Evolutionary conservation across 2,888 invertebrate genomes (phyloP), one percentile per base, ranked within the genome.

Genomic region (Bursaphelenchus okinawaensis): DNA sequence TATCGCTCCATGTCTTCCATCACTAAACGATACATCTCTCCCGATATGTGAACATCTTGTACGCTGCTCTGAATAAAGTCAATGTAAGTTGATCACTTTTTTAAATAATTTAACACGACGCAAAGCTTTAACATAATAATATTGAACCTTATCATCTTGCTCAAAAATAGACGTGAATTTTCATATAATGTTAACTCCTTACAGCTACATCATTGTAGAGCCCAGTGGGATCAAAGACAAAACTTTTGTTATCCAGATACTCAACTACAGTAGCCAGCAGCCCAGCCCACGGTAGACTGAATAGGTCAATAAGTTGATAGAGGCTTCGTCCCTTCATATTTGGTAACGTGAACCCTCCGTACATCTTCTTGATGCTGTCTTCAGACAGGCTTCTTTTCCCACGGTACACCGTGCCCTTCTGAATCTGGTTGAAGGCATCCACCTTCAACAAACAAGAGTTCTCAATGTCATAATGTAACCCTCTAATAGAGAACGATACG

Each of bases 391-490:
- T 56, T 27, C 66, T 59, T 7, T 62, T 28, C 12, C 75, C 75
- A 9, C 75, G 68, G 60, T 67, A 68, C 1, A 70, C 75, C 1
- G 72, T 75, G 0, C 93, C 95, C 83, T 92, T 88, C 84, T 96
- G 95, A 73, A 96, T 93, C 88, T 95, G 93, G 74, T 94, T 87
- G 84, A 94, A 96, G 1, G 93, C 92, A 85, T 96, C 95, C 76
- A 96, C 87, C 84, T 96, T 96, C 76, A 96, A 86, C 24, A 96
- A 86, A 16, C 94, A 85, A 3, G 95, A 93, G 85, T 93, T 92
- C 84, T 92, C 90, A 81, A 94, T 91, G 83, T 98, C 96, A 86
- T 93, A 96, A 85, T 96, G 96, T n/a, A 98, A 87, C 31, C 96
- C 96, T 69, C 96, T 88, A 0, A 95, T 91, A 19, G 94, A 93